Conservation (phyloP, 1,140 invertebrate species). For the Agrypnia vestita region DNA sequence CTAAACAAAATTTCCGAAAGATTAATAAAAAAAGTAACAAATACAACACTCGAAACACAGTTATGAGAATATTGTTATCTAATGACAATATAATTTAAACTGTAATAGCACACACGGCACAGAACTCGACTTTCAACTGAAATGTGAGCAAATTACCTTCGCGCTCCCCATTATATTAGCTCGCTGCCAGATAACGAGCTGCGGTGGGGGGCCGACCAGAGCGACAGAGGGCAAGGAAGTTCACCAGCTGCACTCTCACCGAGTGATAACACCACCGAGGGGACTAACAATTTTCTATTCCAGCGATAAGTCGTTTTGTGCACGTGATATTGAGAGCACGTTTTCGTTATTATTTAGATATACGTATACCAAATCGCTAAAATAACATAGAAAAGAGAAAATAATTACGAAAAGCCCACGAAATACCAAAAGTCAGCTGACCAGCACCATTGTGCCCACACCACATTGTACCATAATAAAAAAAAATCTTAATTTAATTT, state of each 20-base stretch:
- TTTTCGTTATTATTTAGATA: background rate
- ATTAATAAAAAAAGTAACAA: slow-evolving; percentile 18
- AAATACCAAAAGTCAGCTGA: too few relatives aligned
- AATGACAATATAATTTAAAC: background rate
- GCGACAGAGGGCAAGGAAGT: slow-evolving; percentile 46
- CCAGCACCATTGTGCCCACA: too few relatives aligned
- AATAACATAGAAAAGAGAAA: background rate
- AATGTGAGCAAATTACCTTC: slow-evolving; percentile 45
- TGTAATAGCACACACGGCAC: slow-evolving; percentile 1
- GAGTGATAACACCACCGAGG: slow-evolving; percentile 40
- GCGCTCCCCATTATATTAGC: slow-evolving; percentile 46
- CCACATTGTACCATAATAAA: too few relatives aligned
- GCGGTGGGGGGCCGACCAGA: slow-evolving; percentile 36
- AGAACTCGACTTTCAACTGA: slow-evolving; percentile 14
- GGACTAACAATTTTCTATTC: slow-evolving; percentile 25
- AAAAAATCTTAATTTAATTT: too few relatives aligned
- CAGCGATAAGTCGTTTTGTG: background rate
- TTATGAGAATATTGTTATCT: background rate
- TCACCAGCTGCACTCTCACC: slow-evolving; percentile 18
- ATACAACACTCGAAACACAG: background rate
- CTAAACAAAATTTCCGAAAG: slow-evolving; percentile 47
- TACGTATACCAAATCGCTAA: background rate
- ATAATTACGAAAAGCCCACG: too few relatives aligned
- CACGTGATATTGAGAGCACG: background rate
- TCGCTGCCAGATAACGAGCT: slow-evolving; percentile 31